Percentiles rank a stretch among this genome's conserved stretches.
Evolutionary conservation across 2,113 vertebrate genomes (phyloP).

Genomic region (Esox niger): DNA sequence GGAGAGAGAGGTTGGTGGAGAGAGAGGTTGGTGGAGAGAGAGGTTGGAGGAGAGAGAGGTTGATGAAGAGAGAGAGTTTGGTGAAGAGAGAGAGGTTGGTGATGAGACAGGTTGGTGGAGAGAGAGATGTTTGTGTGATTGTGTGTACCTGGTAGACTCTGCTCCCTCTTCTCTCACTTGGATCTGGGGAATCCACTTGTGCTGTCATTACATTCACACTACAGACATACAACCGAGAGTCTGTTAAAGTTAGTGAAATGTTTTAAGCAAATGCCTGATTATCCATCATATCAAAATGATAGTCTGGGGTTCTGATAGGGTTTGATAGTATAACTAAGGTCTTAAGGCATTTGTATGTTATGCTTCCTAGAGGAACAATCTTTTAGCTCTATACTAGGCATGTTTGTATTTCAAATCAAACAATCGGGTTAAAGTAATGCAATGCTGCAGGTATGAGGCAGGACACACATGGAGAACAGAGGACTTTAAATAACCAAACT

Average conservation of each 20-base stretch:
- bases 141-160: slow-evolving; percentile 53
- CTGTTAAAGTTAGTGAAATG: not conserved
- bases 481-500: too few species aligned
- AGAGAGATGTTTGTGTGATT: not conserved
- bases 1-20: not conserved
- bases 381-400: too few species aligned
- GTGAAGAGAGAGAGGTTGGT: not conserved
- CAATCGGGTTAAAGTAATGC: too few species aligned
- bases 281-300: too few species aligned
- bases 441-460: too few species aligned
- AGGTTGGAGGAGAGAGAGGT: not conserved
- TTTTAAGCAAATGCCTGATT: too few species aligned
- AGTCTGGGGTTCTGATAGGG: too few species aligned
- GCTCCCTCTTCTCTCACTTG: slow-evolving; percentile 44
- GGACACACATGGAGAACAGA: too few species aligned
- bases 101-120: not conserved
- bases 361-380: too few species aligned
- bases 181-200: slow-evolving; percentile 33
- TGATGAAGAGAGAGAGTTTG: not conserved
- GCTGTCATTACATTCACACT: slow-evolving; percentile 37
- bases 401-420: too few species aligned
- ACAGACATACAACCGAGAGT: not conserved
- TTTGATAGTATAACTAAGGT: too few species aligned
- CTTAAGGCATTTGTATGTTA: too few species aligned
- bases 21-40: not conserved